Evolutionary conservation across 2,888 invertebrate species (phyloP).

Genomic region (Ophion slaviceki): DNA sequence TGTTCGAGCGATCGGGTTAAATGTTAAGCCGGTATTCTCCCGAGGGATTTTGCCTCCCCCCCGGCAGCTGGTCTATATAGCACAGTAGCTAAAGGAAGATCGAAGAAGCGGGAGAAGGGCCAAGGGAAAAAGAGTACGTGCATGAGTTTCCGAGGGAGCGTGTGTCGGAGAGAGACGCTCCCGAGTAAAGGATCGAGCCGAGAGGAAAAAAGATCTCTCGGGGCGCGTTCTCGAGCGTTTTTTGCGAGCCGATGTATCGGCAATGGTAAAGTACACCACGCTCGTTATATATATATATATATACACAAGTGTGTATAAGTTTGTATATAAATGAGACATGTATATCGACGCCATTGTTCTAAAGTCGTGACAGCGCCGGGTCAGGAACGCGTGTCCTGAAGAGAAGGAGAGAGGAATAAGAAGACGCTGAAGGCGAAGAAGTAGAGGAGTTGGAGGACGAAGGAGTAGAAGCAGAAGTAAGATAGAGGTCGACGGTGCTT

Average conservation of each 20-base stretch:
- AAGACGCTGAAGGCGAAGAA: constrained; percentile 26
- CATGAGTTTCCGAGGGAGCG: background rate
- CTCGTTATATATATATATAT: constrained; percentile 54
- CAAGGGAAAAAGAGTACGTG: constrained; percentile 36
- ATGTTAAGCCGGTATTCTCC: constrained; percentile 63
- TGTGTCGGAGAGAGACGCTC: constrained; percentile 6
- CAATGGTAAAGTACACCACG: constrained; percentile 45
- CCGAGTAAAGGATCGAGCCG: constrained; percentile 29
- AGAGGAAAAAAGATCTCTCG: constrained; percentile 58
- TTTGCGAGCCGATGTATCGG: constrained; percentile 65
- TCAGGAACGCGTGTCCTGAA: constrained; percentile 81
- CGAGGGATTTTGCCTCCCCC: constrained; percentile 43
- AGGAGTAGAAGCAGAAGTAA: constrained; percentile 13
- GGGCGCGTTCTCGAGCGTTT: constrained; percentile 64
- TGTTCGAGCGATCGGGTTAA: constrained; percentile 62
- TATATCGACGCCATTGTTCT: constrained; percentile 81
- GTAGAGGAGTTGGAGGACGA: background rate
- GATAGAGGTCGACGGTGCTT: constrained; percentile 34
- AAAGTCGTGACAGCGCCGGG: constrained; percentile 82
- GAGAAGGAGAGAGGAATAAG: constrained; percentile 55
- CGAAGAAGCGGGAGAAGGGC: constrained; percentile 16
- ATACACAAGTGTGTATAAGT: constrained; percentile 55
- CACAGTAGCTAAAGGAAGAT: constrained; percentile 49
- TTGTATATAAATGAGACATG: constrained; percentile 81
- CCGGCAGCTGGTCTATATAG: constrained; percentile 21